These are phyloP conservation scores for Pampusana beccarii DNA, from an alignment of 2,113 vertebrate species.

Conservation along the genomic window DNA sequence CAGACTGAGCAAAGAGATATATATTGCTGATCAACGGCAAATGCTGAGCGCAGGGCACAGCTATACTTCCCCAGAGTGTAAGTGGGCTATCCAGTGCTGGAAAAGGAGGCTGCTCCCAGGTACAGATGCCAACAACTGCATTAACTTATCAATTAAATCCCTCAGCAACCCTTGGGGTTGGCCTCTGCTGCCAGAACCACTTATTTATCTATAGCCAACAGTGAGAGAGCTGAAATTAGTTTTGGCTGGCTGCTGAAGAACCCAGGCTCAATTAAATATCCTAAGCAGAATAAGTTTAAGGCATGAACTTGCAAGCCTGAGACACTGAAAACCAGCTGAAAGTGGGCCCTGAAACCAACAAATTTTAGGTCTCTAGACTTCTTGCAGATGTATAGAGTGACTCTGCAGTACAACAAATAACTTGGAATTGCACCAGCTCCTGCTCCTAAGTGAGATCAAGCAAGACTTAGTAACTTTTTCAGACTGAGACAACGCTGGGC, in stretches of 20 bases:
- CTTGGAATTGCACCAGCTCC: not conserved
- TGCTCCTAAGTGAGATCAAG: not conserved
- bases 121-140: constrained; percentile 27
- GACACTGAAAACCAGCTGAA: not conserved
- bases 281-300: not conserved
- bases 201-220: not conserved
- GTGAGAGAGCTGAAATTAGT: not conserved
- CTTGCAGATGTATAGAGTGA: not conserved
- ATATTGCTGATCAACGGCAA: not conserved
- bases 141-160: constrained; percentile 48
- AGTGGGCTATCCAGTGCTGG: not conserved
- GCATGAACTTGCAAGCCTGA: not conserved
- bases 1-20: not conserved
- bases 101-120: not conserved
- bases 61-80: not conserved
- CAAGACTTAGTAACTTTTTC: not conserved
- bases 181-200: not conserved
- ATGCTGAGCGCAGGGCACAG: not conserved
- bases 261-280: not conserved
- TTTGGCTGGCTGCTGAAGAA: not conserved
- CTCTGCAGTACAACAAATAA: not conserved
- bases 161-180: not conserved
- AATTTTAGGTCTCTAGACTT: not conserved
- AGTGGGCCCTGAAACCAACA: not conserved
- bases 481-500: not conserved